Conservation (phyloP, 2,888 invertebrate species). For the Dasypogon diadema region DNA sequence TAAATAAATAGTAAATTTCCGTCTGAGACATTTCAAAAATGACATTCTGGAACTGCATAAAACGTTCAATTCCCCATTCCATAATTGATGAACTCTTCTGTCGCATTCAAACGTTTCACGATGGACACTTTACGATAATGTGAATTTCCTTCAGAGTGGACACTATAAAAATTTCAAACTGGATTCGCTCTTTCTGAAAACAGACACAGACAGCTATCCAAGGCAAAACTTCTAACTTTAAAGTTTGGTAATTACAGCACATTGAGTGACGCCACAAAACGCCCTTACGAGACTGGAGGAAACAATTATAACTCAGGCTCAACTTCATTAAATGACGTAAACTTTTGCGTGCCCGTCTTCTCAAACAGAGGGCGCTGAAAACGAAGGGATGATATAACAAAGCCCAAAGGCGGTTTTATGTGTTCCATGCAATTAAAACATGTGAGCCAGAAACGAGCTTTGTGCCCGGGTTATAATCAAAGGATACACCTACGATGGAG, state of each 20-base stretch:
- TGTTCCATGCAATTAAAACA: slow-evolving; percentile 57
- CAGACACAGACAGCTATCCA: neutral
- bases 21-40: slow-evolving; percentile 50
- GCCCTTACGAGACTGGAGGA: slow-evolving; percentile 54
- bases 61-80: slow-evolving; percentile 19
- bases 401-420: slow-evolving; percentile 57
- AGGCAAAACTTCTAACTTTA: slow-evolving; percentile 52
- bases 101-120: slow-evolving; percentile 34
- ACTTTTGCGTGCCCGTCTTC: slow-evolving; percentile 54
- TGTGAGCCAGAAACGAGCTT: slow-evolving; percentile 55
- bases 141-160: slow-evolving; percentile 37
- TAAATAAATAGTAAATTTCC: slow-evolving; percentile 53
- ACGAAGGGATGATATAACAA: slow-evolving; percentile 53
- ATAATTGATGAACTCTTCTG: slow-evolving; percentile 47
- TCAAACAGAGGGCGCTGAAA: slow-evolving; percentile 38
- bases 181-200: neutral
- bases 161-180: slow-evolving; percentile 50
- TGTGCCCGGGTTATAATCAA: slow-evolving; percentile 55
- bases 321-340: slow-evolving; percentile 57
- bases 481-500: slow-evolving; percentile 53
- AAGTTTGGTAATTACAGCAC: slow-evolving; percentile 57
- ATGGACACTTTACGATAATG: slow-evolving; percentile 48
- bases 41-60: slow-evolving; percentile 35
- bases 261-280: slow-evolving; percentile 56
- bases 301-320: slow-evolving; percentile 56